Percentiles rank a stretch among this genome's conserved stretches.
Conservation (phyloP, 1,140 invertebrate genomes). For the Caerostris extrusa region DNA sequence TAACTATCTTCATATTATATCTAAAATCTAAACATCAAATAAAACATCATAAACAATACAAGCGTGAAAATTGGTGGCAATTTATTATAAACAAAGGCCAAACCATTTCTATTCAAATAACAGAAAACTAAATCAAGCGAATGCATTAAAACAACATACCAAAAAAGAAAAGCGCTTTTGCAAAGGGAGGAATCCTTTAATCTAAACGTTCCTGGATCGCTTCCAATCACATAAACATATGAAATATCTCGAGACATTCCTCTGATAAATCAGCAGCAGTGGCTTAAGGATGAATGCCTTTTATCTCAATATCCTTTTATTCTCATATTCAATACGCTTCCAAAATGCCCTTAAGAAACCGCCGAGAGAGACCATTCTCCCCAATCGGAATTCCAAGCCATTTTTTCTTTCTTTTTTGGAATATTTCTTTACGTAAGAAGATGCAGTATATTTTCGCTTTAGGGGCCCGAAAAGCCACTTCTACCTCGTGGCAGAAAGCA, state of each 20-base stretch:
- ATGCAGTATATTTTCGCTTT: not conserved
- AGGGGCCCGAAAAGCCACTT: not conserved
- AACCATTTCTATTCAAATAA: not conserved
- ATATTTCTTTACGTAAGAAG: not conserved
- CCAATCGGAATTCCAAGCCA: not conserved
- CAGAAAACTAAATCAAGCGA: not conserved
- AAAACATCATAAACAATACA: too few relatives aligned
- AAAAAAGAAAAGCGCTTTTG: not conserved
- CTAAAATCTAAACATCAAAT: too few relatives aligned
- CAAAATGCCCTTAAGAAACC: not conserved
- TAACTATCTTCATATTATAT: too few relatives aligned
- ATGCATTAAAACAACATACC: not conserved
- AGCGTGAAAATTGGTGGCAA: too few relatives aligned
- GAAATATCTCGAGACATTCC: not conserved
- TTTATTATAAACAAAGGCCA: not conserved
- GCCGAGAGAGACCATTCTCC: not conserved
- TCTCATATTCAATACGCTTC: not conserved
- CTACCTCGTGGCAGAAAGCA: not conserved
- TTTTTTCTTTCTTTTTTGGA: not conserved
- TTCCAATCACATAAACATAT: not conserved
- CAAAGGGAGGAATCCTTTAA: not conserved
- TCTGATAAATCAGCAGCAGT: not conserved
- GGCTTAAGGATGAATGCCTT: not conserved
- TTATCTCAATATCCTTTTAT: constrained; percentile 8
- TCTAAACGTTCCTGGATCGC: not conserved